These are phyloP conservation scores for Caenorhabditis macrosperma DNA, from an alignment of 2,888 invertebrate species.

Conservation along the genomic window DNA sequence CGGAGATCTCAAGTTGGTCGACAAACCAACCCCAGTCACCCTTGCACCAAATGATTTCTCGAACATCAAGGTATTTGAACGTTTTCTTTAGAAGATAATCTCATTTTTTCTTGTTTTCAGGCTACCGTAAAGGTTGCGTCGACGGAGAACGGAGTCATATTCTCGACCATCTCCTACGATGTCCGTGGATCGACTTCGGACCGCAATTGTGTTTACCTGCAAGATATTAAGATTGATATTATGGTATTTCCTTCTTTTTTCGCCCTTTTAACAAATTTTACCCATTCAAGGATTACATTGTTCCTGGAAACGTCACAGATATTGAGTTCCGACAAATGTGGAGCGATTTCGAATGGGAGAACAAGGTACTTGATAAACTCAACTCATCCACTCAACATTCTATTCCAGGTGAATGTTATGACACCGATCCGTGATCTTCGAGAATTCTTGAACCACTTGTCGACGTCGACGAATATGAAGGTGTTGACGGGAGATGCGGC, in stretches of 20 bases:
- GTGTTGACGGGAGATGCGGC: conserved; percentile 92
- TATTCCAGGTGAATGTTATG: conserved; percentile 89
- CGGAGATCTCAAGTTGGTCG: conserved; percentile 92
- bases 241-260: conserved; percentile 71
- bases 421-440: conserved; percentile 92
- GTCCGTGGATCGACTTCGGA: conserved; percentile 93
- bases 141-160: conserved; percentile 99
- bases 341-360: conserved; percentile 99
- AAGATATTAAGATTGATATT: conserved; percentile 97
- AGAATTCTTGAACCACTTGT: conserved; percentile 92
- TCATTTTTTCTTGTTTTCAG: conserved; percentile 49
- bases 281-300: conserved; percentile 93
- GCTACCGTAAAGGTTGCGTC: conserved; percentile 87
- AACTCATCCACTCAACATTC: too few relatives aligned
- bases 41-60: conserved; percentile 97
- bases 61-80: conserved; percentile 90
- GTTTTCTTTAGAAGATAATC: not conserved
- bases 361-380: conserved; percentile 91
- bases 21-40: conserved; percentile 95
- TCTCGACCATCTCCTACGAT: conserved; percentile 99
- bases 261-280: not conserved
- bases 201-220: conserved; percentile 96
- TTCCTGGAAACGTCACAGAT: conserved; percentile 89
- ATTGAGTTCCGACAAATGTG: conserved; percentile 99
- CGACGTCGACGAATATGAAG: conserved; percentile 98